These are phyloP conservation scores for Myopa testacea DNA, from an alignment of 2,888 invertebrate species.

Conservation along the genomic window DNA sequence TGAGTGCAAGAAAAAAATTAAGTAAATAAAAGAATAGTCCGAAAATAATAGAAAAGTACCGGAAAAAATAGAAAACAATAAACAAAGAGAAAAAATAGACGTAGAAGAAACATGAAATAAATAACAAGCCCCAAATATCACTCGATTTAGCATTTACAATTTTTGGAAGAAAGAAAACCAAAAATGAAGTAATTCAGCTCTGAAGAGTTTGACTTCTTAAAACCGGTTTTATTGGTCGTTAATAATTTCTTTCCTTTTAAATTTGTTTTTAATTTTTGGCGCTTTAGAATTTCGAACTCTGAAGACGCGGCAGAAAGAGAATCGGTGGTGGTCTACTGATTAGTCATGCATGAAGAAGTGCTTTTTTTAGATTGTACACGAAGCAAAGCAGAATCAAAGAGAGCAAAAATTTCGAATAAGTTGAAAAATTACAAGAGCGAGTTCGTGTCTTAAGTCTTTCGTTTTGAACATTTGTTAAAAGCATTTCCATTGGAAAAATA, in stretches of 20 bases:
- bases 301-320: no score
- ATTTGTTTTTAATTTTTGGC: not conserved
- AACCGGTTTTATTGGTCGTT: not conserved
- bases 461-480: not conserved
- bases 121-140: no score
- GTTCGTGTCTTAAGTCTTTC: constrained; percentile 21
- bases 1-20: no score
- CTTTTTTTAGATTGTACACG: not conserved
- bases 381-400: not conserved
- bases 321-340: not conserved
- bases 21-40: no score
- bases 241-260: not conserved
- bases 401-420: not conserved
- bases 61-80: no score
- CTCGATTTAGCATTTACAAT: no score
- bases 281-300: no score
- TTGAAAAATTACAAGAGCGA: not conserved
- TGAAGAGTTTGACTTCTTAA: not conserved
- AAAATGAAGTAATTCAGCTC: not conserved
- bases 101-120: no score
- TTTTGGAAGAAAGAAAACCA: not conserved
- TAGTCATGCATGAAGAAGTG: not conserved
- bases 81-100: no score
- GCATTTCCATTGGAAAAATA: not conserved
- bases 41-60: no score